Base-by-base conservation (phyloP, 2,797 vertebrate genomes). In the Stomatorhinus walkeri region DNA sequence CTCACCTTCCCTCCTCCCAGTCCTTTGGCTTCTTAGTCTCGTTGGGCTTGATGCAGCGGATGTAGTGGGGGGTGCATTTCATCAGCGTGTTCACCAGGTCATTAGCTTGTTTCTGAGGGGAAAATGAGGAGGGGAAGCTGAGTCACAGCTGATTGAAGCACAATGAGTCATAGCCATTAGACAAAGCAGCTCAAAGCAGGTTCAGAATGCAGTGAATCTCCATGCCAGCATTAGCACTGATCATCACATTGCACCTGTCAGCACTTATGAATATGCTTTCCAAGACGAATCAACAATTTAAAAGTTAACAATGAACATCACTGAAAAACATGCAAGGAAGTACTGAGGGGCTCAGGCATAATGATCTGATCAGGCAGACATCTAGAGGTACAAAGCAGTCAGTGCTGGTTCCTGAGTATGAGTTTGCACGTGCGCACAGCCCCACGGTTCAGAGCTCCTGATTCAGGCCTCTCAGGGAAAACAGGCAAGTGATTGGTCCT, bases 11-110 rank as follows among this genome's bases (percentile, higher is more conserved):
- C 91, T 99, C 98, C 89, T 99, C 98, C 98, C 98, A 99, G 94
- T 99, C 98, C 89, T 93, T 95, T 90, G 98, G 94, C 92, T 97
- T 98, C 95, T 99, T 99, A 22, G 98, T 99, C 92, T 99, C 98
- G 0, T 99, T 99, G 0, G 98, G 98, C 92, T 99, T 99, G 95
- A 99, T 99, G 93, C 98, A 99, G 91, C 98, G 98, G 93, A 99
- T 99, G 92, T 99, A 99, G 91, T 99, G 98, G 0, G 98, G 98
- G 0, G 98, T 99, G 10, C 98, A 99, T 92, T 99, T 99, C 98
- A 99, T 98, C 91, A 99, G 94, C 0, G 98, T 99, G 94, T 97
- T 97, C 93, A 99, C 98, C 48, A 99, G 95, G 92, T 99, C 97
- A 19, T 99, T 99, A 91, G 98, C 98, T 96, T 99, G 98, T 97